Conservation (phyloP, 2,888 invertebrate species). For the Caenorhabditis sp. region DNA sequence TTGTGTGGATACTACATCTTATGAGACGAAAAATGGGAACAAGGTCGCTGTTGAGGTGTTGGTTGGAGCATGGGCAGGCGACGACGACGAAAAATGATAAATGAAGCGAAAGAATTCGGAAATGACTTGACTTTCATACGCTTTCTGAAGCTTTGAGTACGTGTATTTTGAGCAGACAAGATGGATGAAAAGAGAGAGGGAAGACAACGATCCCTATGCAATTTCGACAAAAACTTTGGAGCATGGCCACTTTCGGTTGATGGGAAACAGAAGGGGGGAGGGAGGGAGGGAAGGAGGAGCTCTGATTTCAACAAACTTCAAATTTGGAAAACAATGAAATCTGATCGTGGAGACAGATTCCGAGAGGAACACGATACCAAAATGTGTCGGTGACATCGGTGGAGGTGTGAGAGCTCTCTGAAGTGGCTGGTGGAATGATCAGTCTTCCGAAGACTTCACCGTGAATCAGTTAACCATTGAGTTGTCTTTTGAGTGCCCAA, state of each 20-base stretch:
- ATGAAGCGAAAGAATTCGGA: conserved; percentile 64
- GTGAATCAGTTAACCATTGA: neutral
- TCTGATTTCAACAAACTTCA: conserved; percentile 43
- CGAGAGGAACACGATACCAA: conserved; percentile 3
- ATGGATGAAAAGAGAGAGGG: conserved; percentile 12
- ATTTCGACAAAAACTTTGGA: conserved; percentile 45
- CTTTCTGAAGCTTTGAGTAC: conserved; percentile 42
- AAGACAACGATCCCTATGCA: conserved; percentile 44
- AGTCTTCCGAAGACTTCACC: neutral
- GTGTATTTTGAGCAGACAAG: conserved; percentile 33
- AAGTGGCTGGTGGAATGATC: conserved; percentile 5
- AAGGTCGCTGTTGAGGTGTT: conserved; percentile 35
- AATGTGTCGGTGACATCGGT: conserved; percentile 20
- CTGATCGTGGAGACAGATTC: conserved; percentile 17
- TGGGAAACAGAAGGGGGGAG: conserved; percentile 23
- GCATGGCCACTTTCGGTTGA: conserved; percentile 44
- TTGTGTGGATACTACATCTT: conserved; percentile 26
- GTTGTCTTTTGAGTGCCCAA: too few relatives aligned
- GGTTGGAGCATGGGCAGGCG: conserved; percentile 21
- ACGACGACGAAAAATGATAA: conserved; percentile 47
- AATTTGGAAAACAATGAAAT: conserved; percentile 41
- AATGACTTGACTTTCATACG: conserved; percentile 35
- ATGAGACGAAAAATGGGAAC: conserved; percentile 5
- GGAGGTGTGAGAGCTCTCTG: conserved; percentile 30
- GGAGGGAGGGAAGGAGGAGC: conserved; percentile 22